Base-by-base conservation (phyloP, 1,140 invertebrate species). In the Eumaeus atala region DNA sequence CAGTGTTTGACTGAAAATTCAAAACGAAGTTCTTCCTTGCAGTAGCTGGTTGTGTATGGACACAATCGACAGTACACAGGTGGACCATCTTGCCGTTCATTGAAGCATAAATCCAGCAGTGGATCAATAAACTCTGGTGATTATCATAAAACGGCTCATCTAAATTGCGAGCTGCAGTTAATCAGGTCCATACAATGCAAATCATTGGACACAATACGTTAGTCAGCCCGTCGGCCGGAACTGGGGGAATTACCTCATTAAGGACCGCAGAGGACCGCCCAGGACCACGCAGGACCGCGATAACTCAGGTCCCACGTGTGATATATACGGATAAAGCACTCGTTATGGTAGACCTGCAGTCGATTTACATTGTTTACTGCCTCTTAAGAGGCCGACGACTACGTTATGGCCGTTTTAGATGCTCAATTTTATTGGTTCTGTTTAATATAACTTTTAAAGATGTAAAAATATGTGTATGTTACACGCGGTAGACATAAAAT, bases 151-250 rank as follows among this genome's bases (percentile, higher is more conserved):
- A 2, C 21, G 21, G 21, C 6, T n/a, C 6, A 28, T 28, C 21
- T 28, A 28, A 28, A 28, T 28, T 28, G 21, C 21, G 21, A 28
- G 2, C 21, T 28, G 21, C 17, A 38, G 50, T 44, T 37, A 55
- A 47, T 55, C 53, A 37, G 17, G 12, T 37, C 12, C 12, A 38
- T 33, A 55, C 53, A 55, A 62, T 62, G 42, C 60, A 58, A 62
- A 62, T 54, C 59, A 54, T 54, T 36, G 56, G 28, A 48, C 49
- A 51, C 52, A 37, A 51, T 51, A 56, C 55, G 51, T 54, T 55
- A 61, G 35, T 48, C 37, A 50, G 34, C 48, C 36, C 44, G 48
- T 48, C 51, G 42, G 33, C n/a, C 38, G 40, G 47, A 42, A 42
- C 54, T 54, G 50, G 53, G 37, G 36, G 44, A 56, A 50, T 56